Percentiles rank a stretch among this genome's conserved stretches.
Evolutionary conservation across 2,113 vertebrate species (phyloP).

Genomic region (Oriolus oriolus): DNA sequence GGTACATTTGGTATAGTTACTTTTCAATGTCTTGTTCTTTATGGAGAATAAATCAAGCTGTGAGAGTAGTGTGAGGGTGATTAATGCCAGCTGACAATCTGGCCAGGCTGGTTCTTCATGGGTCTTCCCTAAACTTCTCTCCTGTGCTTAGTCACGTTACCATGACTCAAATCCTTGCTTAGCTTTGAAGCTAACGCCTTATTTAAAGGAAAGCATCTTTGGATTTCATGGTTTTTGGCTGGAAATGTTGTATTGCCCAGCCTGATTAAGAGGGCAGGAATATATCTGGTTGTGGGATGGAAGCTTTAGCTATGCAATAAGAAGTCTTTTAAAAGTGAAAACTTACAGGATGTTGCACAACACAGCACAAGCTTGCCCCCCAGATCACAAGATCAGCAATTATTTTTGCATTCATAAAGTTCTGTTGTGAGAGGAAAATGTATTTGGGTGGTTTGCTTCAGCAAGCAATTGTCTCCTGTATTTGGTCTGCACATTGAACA

Average conservation of each 20-base stretch:
- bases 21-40: background rate
- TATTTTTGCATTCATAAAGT: background rate
- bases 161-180: background rate
- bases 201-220: background rate
- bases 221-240: background rate
- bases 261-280: background rate
- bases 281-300: background rate
- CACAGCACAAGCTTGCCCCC: background rate
- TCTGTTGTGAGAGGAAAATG: background rate
- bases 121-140: background rate
- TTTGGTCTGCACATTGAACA: background rate
- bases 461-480: background rate
- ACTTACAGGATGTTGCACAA: constrained; percentile 42
- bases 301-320: background rate
- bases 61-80: background rate
- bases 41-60: background rate
- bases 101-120: background rate
- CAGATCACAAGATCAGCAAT: constrained; percentile 3
- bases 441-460: background rate
- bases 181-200: background rate
- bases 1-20: background rate
- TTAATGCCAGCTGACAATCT: background rate
- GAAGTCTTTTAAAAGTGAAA: background rate
- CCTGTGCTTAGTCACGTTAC: background rate
- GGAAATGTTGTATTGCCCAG: background rate